These are phyloP conservation scores for Atlantisia rogersi DNA, from an alignment of 2,113 vertebrate genomes.

Conservation along the genomic window DNA sequence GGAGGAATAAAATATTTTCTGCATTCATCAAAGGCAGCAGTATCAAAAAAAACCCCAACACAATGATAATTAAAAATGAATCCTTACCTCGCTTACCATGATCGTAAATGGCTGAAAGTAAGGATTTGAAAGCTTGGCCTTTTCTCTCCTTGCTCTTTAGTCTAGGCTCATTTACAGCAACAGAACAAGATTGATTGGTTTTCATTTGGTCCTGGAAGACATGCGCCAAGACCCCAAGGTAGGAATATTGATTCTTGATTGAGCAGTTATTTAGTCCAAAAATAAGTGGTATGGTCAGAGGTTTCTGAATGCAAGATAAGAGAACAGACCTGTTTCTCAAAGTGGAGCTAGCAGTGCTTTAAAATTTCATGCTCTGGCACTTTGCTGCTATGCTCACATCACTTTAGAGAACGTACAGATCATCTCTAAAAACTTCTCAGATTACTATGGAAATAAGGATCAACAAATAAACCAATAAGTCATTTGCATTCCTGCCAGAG, in stretches of 20 bases:
- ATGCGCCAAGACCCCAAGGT: neutral
- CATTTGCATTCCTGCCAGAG: neutral
- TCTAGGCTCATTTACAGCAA: neutral
- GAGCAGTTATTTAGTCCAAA: neutral
- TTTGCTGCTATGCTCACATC: neutral
- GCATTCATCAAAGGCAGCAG: neutral
- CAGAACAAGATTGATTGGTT: neutral
- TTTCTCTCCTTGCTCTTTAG: neutral
- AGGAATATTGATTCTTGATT: neutral
- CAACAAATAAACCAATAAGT: conserved; percentile 27
- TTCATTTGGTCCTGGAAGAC: neutral
- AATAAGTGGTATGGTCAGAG: neutral
- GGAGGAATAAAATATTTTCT: neutral
- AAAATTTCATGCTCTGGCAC: neutral
- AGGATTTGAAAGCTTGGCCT: neutral
- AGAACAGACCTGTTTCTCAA: neutral
- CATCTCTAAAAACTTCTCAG: neutral
- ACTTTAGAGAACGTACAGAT: neutral
- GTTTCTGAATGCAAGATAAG: neutral
- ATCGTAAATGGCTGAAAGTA: neutral
- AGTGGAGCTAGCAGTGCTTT: neutral
- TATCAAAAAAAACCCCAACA: neutral
- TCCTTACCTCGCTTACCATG: neutral
- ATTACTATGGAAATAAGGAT: conserved; percentile 22
- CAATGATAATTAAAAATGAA: neutral